phyloP scores from a whole-genome alignment of 2,113 vertebrate genomes.

The Nesoenas mayeri region DNA sequence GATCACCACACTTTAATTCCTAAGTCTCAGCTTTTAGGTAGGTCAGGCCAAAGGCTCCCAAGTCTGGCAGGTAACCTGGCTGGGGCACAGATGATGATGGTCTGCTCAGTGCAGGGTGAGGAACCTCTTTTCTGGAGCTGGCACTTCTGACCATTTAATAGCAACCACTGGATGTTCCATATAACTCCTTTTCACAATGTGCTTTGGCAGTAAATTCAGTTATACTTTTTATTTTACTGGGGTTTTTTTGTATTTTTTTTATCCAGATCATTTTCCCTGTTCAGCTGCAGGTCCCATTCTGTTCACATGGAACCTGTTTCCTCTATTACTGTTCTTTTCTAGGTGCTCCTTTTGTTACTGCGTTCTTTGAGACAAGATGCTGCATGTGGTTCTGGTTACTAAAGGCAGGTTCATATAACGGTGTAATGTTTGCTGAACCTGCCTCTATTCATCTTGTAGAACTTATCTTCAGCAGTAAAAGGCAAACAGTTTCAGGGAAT shows the following conservation, averaged over 20 bases:
- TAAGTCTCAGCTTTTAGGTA: fast-evolving
- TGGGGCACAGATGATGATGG: fast-evolving
- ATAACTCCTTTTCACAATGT: neutral
- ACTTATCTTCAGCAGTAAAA: neutral
- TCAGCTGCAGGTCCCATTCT: neutral
- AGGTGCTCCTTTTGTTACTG: neutral
- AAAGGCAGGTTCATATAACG: neutral
- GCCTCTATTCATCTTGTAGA: neutral
- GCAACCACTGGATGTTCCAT: neutral
- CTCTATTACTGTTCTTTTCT: neutral
- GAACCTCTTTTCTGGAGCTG: neutral
- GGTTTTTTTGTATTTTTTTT: neutral
- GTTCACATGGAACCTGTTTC: neutral
- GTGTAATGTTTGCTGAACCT: neutral
- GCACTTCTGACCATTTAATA: neutral
- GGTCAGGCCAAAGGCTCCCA: neutral
- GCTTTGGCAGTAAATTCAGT: neutral
- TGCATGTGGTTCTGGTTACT: neutral
- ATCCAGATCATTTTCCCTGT: neutral
- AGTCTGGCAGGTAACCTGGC: neutral
- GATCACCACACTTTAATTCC: neutral
- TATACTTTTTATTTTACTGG: neutral
- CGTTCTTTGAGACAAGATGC: neutral
- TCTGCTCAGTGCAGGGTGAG: neutral
- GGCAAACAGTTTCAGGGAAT: neutral